Base-by-base conservation (phyloP, 2,888 invertebrate species). In the Antitype chi region DNA sequence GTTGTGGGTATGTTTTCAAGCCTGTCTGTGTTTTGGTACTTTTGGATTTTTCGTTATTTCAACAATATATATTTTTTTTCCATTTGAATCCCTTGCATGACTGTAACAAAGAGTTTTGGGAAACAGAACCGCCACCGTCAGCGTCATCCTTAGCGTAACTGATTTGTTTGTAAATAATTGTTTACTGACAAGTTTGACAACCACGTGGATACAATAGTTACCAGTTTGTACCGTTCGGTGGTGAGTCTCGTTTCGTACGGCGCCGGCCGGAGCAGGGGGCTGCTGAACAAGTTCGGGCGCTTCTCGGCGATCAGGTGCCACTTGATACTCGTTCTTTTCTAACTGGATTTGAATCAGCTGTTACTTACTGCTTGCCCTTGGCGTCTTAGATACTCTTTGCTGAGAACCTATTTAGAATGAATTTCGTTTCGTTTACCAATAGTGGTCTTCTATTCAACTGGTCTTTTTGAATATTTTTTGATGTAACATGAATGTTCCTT, bases 271-370 rank as follows among this genome's bases (percentile, higher is more conserved):
- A 74, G 77, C 77, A 92, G 93, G 92, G 94, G 92, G 94, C 93
- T 94, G 93, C 94, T 94, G 94, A 94, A 96, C 96, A 92, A 95
- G 96, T 96, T 95, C 94, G 94, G 95, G 92, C 95, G 94, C 95
- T 95, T 94, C 94, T 93, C 93, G 93, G 90, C 94, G 92, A 92
- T 95, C 95, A 95, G 95, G 95, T 96, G 95, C 94, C 94, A 94
- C 94, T 94, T 93, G 93, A 95, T 95, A 95, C 96, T 94, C 91
- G 96, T 96, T 95, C 96, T 94, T 93, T 94, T 95, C 96, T 96
- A 96, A 96, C 96, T 95, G 96, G 95, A 95, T 94, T 94, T 89
- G 90, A 90, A 95, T 95, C 96, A 96, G 96, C 96, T 96, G 96
- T 93, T 94, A 89, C 91, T 93, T 94, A 90, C 92, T 90, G 91